Base-by-base conservation (phyloP, 2,113 vertebrate genomes). In the Forbesichthys papilliferus region DNA sequence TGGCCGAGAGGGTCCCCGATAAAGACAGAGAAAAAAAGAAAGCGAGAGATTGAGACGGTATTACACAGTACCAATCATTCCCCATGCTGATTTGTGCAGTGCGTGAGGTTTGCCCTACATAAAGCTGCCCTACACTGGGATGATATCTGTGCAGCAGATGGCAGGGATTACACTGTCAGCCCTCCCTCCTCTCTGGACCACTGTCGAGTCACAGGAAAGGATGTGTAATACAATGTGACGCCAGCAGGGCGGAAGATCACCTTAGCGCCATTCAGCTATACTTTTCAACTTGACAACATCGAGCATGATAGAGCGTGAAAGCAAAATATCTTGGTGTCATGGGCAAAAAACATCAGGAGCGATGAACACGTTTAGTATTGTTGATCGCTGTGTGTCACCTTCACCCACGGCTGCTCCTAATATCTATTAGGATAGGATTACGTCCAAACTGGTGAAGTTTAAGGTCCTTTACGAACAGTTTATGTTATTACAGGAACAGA, bases 81-180 rank as follows among this genome's bases (percentile, higher is more conserved):
- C 59, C 73, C 16, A 59, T 69, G 68, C 78, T 75, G 11, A 7
- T 73, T n/a, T 68, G 68, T 70, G 69, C 60, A 46, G 49, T 9
- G 20, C 4, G 57, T 59, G 53, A 49, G 76, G 75, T 72, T 49
- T 83, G 81, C 80, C 84, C 83, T 87, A 89, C 80, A 88, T 89
- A 81, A 81, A 71, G 75, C 87, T 62, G 69, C 61, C 54, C 75
- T 87, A 86, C 66, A 85, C 68, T 78, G 58, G 61, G 69, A 84
- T 77, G 46, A 74, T 73, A 86, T 80, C 73, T 83, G 74, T 72
- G 78, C 78, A 83, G 60, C 85, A 88, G 87, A 89, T 88, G 87
- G 84, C 83, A 61, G 74, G 80, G 80, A 89, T 89, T 86, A 89
- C 60, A 75, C 68, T 73, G 67, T 79, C 85, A 64, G 57, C 66